A percentile compares a stretch with the other conserved stretches of the same genome.
phyloP scores from a whole-genome alignment of 2,888 invertebrate genomes.

The Synanthedon myopaeformis region DNA sequence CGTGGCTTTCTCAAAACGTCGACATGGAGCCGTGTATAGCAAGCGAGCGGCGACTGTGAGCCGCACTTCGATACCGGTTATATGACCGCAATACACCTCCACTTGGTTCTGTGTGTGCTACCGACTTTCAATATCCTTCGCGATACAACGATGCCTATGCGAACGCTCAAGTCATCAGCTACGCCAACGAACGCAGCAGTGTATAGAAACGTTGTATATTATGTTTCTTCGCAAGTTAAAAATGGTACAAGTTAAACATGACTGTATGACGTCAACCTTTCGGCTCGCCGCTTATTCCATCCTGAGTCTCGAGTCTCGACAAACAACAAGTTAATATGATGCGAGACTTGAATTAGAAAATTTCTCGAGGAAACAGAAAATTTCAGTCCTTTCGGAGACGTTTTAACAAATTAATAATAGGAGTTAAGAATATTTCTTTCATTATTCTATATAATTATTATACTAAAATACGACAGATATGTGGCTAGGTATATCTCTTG shows the following conservation, averaged over 20 bases:
- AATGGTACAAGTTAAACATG: slow-evolving; percentile 51
- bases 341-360: slow-evolving; percentile 53
- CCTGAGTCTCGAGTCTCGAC: slow-evolving; percentile 47
- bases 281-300: slow-evolving; percentile 64
- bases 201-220: slow-evolving; percentile 16
- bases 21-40: slow-evolving; percentile 30
- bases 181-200: slow-evolving; percentile 26
- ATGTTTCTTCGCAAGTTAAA: slow-evolving; percentile 16
- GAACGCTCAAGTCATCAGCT: slow-evolving; percentile 9
- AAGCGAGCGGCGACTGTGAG: slow-evolving; percentile 49
- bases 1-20: slow-evolving; percentile 67
- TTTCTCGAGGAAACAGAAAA: slow-evolving; percentile 34
- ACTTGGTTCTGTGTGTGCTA: slow-evolving; percentile 28
- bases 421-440: too few species aligned
- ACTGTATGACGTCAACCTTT: slow-evolving; percentile 65
- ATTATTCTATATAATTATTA: too few species aligned
- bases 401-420: too few species aligned
- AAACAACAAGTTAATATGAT: slow-evolving; percentile 45
- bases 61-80: slow-evolving; percentile 66
- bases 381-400: background rate
- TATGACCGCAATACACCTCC: slow-evolving; percentile 65
- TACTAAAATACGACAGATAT: too few species aligned
- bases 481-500: too few species aligned
- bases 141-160: slow-evolving; percentile 35
- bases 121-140: slow-evolving; percentile 18